Evolutionary conservation across 2,113 vertebrate genomes (phyloP), one percentile per base, ranked within the genome.

Genomic region (Motacilla alba): DNA sequence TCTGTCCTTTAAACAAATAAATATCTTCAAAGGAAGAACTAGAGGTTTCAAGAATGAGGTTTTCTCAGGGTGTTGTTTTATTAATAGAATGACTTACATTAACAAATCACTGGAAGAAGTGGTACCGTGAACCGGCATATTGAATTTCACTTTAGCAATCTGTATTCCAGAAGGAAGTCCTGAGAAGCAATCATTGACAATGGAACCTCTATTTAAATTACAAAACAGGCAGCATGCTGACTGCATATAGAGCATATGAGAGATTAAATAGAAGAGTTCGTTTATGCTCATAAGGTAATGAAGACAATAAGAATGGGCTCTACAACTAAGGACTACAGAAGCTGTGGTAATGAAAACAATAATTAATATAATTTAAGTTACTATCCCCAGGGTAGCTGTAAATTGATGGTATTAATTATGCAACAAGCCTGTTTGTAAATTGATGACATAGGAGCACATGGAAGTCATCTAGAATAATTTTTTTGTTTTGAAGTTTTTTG

Each of bases 111-210:
- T 90, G 52, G 63, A 75, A 96, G 60, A 93, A 88, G 44, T 30
- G 28, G 73, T 68, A 95, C 83, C 33, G 31, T 67, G 75, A 94
- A 68, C 68, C 55, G 69, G 44, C 66, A 83, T 93, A 89, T 82
- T 92, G 41, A 80, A 74, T 96, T 93, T 90, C 73, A 75, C 28
- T 89, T 83, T 49, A 92, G 58, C 76, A 68, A 41, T 96, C 72
- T 90, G 64, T 94, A 86, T 92, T 92, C 90, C 76, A 86, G 90
- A 86, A 92, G 56, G 85, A 95, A 94, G 88, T 88, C 55, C 76
- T 63, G 30, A 83, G 66, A 91, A 94, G 44, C 66, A 93, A 77
- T 93, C 76, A 83, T 17, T 90, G 60, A 83, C 88, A 95, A 79
- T 49, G 62, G 56, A 44, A 86, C 83, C 60, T 96, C 73, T 78